Evolutionary conservation across 1,140 invertebrate genomes (phyloP).

Genomic region (Psix sp.): DNA sequence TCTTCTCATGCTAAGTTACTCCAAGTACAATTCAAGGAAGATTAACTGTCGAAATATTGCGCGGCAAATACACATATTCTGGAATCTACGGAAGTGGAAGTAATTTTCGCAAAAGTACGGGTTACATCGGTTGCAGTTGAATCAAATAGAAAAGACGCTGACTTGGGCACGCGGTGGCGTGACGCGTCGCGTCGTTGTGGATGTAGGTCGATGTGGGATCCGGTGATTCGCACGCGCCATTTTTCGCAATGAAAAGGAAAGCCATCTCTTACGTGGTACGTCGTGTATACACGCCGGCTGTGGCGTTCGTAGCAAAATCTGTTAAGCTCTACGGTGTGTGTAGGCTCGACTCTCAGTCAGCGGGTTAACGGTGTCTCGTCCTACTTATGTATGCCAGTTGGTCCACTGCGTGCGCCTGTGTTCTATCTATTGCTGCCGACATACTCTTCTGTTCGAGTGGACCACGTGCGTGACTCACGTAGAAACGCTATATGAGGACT

Average conservation of each 20-base stretch:
- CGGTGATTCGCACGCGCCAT: constrained; percentile 74
- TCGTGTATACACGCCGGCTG: constrained; percentile 24
- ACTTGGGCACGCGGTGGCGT: constrained; percentile 20
- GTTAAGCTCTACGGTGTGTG: constrained; percentile 64
- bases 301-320: constrained; percentile 66
- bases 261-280: constrained; percentile 68
- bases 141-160: constrained; percentile 42
- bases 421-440: constrained; percentile 48
- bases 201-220: constrained; percentile 70
- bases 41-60: too few species aligned
- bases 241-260: constrained; percentile 78
- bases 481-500: constrained; percentile 29
- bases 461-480: constrained; percentile 60
- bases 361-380: constrained; percentile 74
- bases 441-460: constrained; percentile 43
- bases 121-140: constrained; percentile 28
- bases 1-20: too few species aligned
- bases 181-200: constrained; percentile 44
- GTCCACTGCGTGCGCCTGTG: constrained; percentile 57
- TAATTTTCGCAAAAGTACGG: constrained; percentile 45
- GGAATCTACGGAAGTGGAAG: constrained; percentile 58
- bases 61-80: too few species aligned
- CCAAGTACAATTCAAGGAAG: too few species aligned
- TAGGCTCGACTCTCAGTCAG: constrained; percentile 67
- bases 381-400: constrained; percentile 68